phyloP scores from a whole-genome alignment of 2,888 invertebrate genomes.

The Lepas anatifera region DNA sequence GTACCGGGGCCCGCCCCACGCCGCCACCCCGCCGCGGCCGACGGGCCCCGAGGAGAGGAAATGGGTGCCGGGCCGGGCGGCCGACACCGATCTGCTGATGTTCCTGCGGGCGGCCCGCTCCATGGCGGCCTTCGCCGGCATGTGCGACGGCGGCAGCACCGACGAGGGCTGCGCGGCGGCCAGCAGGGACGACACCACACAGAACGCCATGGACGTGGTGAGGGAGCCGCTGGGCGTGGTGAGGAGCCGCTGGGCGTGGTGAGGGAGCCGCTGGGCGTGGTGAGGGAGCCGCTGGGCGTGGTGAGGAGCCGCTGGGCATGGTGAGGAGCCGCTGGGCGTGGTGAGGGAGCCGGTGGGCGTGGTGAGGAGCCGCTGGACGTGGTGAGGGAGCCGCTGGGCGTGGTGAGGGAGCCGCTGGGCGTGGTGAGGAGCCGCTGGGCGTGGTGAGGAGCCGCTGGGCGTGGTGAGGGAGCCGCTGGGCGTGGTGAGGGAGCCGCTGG shows the following conservation, averaged over 20 bases:
- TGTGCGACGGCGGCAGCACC: conserved; percentile 95
- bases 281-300: not conserved
- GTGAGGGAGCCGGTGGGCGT: not conserved
- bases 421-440: no score
- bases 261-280: not conserved
- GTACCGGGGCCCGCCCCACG: conserved; percentile 34
- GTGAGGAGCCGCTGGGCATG: not conserved
- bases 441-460: no score
- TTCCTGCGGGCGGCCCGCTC: conserved; percentile 92
- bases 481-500: no score
- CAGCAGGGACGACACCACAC: conserved; percentile 92
- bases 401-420: no score
- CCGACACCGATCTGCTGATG: conserved; percentile 90
- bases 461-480: no score
- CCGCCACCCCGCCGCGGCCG: conserved; percentile 16
- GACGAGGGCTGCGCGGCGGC: conserved; percentile 96
- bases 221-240: conserved; percentile 27
- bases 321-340: not conserved
- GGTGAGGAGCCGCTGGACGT: no score
- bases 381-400: no score
- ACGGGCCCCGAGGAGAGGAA: conserved; percentile 59
- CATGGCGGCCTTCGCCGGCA: conserved; percentile 96
- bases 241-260: not conserved
- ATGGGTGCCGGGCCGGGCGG: conserved; percentile 78
- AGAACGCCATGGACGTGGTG: conserved; percentile 88